Evolutionary conservation across 2,888 invertebrate species (phyloP), one percentile per base, ranked within the genome.

Genomic region (Nomada ruficornis): DNA sequence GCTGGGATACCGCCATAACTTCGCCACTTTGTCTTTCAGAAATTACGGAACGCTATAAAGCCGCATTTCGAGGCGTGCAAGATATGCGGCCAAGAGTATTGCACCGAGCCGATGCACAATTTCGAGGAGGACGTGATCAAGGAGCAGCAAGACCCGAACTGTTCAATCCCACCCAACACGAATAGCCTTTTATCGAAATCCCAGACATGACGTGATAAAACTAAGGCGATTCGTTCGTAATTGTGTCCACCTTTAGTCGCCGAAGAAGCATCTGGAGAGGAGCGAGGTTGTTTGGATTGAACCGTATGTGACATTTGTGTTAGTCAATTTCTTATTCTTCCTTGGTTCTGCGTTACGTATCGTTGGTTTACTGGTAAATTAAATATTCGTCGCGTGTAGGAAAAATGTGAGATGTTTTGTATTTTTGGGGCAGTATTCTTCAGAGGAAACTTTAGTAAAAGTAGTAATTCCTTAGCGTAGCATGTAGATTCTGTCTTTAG

Each of bases 1-100:
- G 18, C 72, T 7, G 36, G 36, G 18, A 29, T 11, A 18, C 44
- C 29, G 9, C 29, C 47, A 50, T 71, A 69, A 69, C 26, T 63
- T 13, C 4, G 18, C 23, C 18, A n/a, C 20, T 42, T 68, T 20
- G 13, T 10, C 26, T 20, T 67, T 76, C 95, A 98, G 98, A 98
- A 97, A 96, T 94, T 98, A 68, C 95, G 95, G 90, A 95, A 96
- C 91, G 96, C 97, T 9, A 95, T 97, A 82, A 96, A 96, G 86
- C 97, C 98, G 9, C 96, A 96, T 82, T 95, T 97, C 87, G 96
- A 96, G 90, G 97, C 97, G 90, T 97, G 96, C 90, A 95, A 95
- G 86, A 95, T 95, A 91, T 97, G 98, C 90, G 96, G 96, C 23
- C 96, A 96, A 86, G 96, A 96, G 91, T 96, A 98, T 95, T 97